phyloP scores from a whole-genome alignment of 2,113 vertebrate genomes.

The Triplophysa siluroides region DNA sequence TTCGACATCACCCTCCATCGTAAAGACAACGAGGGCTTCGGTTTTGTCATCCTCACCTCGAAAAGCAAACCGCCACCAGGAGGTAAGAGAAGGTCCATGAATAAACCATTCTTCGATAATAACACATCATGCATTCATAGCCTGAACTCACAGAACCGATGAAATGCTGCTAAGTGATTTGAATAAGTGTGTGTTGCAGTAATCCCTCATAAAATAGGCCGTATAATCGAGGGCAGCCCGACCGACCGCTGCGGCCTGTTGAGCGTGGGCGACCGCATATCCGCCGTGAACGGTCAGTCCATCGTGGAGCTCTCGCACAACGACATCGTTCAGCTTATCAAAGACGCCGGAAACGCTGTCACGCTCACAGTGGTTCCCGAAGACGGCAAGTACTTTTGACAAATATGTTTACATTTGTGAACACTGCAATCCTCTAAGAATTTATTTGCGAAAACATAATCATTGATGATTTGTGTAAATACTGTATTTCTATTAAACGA shows the following conservation, averaged over 20 bases:
- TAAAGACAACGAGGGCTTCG: constrained; percentile 93
- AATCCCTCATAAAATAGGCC: constrained; percentile 97
- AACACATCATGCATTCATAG: background rate
- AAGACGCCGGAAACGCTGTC: constrained; percentile 89
- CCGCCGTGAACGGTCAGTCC: constrained; percentile 88
- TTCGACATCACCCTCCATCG: constrained; percentile 89
- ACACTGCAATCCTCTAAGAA: too few species aligned
- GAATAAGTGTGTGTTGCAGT: constrained; percentile 70
- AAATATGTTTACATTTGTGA: background rate
- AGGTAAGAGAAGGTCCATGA: constrained; percentile 71
- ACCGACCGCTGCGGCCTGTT: constrained; percentile 89
- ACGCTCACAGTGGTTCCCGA: constrained; percentile 92
- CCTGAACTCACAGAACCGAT: background rate
- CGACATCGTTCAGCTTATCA: constrained; percentile 95
- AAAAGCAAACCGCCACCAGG: constrained; percentile 95
- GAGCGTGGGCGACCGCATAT: constrained; percentile 94
- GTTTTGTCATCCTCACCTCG: constrained; percentile 96
- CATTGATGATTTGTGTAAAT: too few species aligned
- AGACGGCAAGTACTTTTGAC: constrained; percentile 77
- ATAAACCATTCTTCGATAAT: too few species aligned
- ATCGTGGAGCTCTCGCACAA: constrained; percentile 93
- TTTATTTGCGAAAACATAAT: too few species aligned
- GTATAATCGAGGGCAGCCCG: constrained; percentile 93
- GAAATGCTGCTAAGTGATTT: constrained; percentile 31
- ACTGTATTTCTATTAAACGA: too few species aligned